Percentiles rank a stretch among this genome's conserved stretches.
Evolutionary conservation across 2,113 vertebrate species (phyloP).

Genomic region (Rhodinocichla rosea): DNA sequence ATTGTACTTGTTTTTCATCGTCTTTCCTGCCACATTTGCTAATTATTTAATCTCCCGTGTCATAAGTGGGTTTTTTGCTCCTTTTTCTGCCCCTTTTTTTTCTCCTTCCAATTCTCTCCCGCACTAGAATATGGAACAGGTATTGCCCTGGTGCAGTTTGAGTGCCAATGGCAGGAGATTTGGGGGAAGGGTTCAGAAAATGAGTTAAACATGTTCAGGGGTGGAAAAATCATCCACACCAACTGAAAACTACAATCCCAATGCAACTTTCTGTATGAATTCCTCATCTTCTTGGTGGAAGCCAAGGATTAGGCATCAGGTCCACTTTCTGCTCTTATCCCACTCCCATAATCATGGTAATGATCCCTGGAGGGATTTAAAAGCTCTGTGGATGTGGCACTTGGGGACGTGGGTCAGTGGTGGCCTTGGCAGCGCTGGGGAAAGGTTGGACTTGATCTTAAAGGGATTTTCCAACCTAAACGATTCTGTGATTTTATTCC

Average conservation of each 20-base stretch:
- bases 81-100: neutral
- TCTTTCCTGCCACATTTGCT: slow-evolving; percentile 66
- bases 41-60: slow-evolving; percentile 60
- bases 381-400: neutral
- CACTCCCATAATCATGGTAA: neutral
- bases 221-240: neutral
- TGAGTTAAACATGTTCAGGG: neutral
- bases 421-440: neutral
- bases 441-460: neutral
- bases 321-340: neutral
- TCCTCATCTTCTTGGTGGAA: neutral
- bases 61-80: slow-evolving; percentile 47
- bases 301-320: neutral
- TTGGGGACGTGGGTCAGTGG: neutral
- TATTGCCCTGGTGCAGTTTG: neutral
- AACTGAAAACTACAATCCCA: neutral
- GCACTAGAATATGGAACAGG: neutral
- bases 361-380: neutral
- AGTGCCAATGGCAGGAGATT: neutral
- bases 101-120: neutral
- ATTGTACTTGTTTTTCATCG: slow-evolving; percentile 64
- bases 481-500: rapidly evolving
- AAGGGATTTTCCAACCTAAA: neutral
- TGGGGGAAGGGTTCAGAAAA: neutral
- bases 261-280: neutral